A percentile compares a stretch with the other conserved stretches of the same genome.
These are phyloP conservation scores for Scortum barcoo DNA, from an alignment of 2,113 vertebrate species.

Conservation along the genomic window DNA sequence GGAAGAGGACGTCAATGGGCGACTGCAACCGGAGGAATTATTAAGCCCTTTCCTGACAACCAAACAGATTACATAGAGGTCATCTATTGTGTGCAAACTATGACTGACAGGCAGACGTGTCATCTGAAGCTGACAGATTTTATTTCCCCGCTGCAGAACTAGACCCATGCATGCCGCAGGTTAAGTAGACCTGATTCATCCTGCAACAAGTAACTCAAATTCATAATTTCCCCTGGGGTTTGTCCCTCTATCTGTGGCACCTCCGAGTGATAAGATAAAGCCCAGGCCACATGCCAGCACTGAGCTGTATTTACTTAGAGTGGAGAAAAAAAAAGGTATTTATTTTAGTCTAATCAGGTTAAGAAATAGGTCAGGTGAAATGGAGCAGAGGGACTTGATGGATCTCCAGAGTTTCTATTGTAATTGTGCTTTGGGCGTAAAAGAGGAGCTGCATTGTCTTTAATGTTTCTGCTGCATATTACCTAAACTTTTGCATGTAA, in stretches of 20 bases:
- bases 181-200: not conserved
- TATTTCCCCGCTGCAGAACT: no score
- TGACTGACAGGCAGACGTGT: not conserved
- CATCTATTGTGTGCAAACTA: not conserved
- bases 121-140: not conserved
- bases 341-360: slow-evolving; percentile 65
- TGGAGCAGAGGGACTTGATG: slow-evolving; percentile 25
- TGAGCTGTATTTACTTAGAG: slow-evolving; percentile 31
- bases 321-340: slow-evolving; percentile 23
- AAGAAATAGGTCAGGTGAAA: slow-evolving; percentile 63
- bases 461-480: not conserved
- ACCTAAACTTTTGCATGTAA: not conserved
- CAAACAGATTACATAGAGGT: slow-evolving; percentile 44
- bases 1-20: slow-evolving; percentile 42
- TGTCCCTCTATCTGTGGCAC: not conserved
- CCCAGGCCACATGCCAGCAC: not conserved
- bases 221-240: not conserved
- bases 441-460: not conserved
- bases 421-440: not conserved
- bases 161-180: not conserved
- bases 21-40: slow-evolving; percentile 1
- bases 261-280: slow-evolving; percentile 32
- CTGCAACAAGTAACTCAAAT: not conserved
- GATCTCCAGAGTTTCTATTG: not conserved
- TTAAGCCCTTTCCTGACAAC: slow-evolving; percentile 29